phyloP scores from a whole-genome alignment of 2,888 invertebrate genomes.

The Hypena proboscidalis region DNA sequence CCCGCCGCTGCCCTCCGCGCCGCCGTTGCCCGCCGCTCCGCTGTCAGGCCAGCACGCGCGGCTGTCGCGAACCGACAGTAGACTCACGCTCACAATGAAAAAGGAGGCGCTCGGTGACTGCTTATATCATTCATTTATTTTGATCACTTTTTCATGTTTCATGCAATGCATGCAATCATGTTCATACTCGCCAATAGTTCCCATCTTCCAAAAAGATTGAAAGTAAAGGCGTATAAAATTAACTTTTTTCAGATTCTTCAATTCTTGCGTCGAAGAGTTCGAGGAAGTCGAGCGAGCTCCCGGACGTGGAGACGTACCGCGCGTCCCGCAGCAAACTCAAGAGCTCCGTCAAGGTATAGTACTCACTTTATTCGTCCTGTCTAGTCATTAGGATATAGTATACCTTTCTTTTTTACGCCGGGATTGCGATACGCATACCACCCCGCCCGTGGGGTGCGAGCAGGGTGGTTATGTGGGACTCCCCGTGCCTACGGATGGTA shows the following conservation, averaged over 20 bases:
- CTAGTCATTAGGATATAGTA: too few relatives aligned
- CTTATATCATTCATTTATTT: not conserved
- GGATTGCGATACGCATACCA: too few relatives aligned
- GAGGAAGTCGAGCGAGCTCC: slow-evolving; percentile 69
- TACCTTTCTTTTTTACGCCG: too few relatives aligned
- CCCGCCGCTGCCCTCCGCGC: slow-evolving; percentile 22
- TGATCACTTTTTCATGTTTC: too few relatives aligned
- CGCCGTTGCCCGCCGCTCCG: slow-evolving; percentile 17
- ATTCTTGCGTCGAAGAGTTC: slow-evolving; percentile 72
- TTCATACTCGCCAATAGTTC: too few relatives aligned
- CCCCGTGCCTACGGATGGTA: too few relatives aligned
- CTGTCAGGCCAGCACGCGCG: slow-evolving; percentile 23
- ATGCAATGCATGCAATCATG: too few relatives aligned
- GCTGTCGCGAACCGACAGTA: slow-evolving; percentile 37
- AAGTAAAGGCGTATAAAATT: too few relatives aligned
- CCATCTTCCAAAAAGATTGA: too few relatives aligned
- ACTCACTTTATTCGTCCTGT: not conserved
- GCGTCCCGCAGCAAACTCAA: slow-evolving; percentile 64
- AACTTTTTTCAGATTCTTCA: slow-evolving; percentile 70
- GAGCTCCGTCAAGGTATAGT: slow-evolving; percentile 71
- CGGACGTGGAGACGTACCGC: slow-evolving; percentile 69
- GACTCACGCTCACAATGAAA: slow-evolving; percentile 65
- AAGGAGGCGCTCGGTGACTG: slow-evolving; percentile 69
- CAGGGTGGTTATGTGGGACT: too few relatives aligned
- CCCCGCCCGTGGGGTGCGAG: too few relatives aligned